Conservation (phyloP, 2,113 vertebrate species). For the Colistium nudipinnis region DNA sequence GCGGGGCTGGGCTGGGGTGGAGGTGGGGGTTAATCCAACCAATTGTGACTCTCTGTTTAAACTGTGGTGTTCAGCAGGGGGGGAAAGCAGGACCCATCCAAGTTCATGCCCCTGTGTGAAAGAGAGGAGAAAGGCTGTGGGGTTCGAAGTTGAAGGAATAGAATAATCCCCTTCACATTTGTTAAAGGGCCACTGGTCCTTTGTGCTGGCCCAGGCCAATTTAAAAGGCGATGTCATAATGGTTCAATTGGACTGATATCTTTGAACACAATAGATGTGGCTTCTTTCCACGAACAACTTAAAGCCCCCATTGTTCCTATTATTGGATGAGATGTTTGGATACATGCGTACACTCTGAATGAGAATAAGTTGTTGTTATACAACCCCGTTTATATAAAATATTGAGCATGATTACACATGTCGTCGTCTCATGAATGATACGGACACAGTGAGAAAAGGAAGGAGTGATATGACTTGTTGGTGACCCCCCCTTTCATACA, state of each 20-base stretch:
- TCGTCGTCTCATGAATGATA: constrained; percentile 76
- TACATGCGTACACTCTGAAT: constrained; percentile 80
- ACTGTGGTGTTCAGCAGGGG: constrained; percentile 87
- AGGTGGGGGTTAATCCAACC: constrained; percentile 89
- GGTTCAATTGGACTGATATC: constrained; percentile 83
- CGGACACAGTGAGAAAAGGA: constrained; percentile 44
- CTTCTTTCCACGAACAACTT: constrained; percentile 83
- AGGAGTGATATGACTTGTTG: constrained; percentile 17
- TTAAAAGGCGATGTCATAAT: constrained; percentile 85
- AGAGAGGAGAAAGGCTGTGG: constrained; percentile 76
- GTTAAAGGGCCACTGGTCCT: constrained; percentile 85
- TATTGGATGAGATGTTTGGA: constrained; percentile 81
- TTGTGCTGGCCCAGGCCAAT: constrained; percentile 82
- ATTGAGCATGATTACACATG: constrained; percentile 80
- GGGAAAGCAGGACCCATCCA: constrained; percentile 86
- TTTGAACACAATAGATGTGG: constrained; percentile 81
- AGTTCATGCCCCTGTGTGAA: constrained; percentile 89
- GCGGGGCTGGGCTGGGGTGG: constrained; percentile 2
- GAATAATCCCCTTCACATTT: constrained; percentile 90
- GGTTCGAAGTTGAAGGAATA: constrained; percentile 89
- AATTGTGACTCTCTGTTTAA: constrained; percentile 94
- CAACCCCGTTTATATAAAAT: constrained; percentile 83
- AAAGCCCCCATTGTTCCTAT: constrained; percentile 81
- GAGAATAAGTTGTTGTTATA: constrained; percentile 81
- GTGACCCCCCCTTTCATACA: not conserved